Base-by-base conservation (phyloP, 1,140 invertebrate species). In the Dreissena rostriformis region DNA sequence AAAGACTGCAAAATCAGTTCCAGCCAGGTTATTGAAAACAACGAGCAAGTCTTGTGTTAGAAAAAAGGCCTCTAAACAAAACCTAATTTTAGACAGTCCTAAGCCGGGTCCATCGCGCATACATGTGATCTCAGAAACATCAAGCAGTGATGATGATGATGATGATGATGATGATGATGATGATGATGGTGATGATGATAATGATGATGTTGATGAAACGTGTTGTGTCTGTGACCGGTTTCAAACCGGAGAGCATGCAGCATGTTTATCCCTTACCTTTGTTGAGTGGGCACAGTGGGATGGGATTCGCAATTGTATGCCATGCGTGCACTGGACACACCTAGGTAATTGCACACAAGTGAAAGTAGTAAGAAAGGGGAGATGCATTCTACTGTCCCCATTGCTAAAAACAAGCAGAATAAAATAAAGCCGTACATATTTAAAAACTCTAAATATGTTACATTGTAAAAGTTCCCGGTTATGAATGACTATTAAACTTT, bases 291-390 rank as follows among this genome's bases (percentile, higher is more conserved):
- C 2, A 5, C n/a, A 28, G 28, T 75, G 52, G 61, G 53, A 75
- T 26, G 73, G 52, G 1, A 61, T 63, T 11, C 29, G 52, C 11
- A 75, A 75, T 63, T 17, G n/a, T 29, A 63, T 63, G 53, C 22
- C 72, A 15, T 73, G 71, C 24, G 55, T n/a, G 5, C 72, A 75
- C 28, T 75, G 73, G 73, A 29, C 28, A 15, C 73, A 75, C 57
- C 24, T 75, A 57, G 61, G n/a, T 26, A 61, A 75, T 24, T 61
- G 53, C n/a, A 61, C 73, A 24, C 73, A 53, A 63, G 73, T 75
- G 0, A 75, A 57, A 75, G 11, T 75, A 39, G 19, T 63, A 24
- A 75, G 73, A 53, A 5, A 11, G 24, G 24, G 72, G 53, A 17
- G 72, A 74, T 26, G 28, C 55, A 26, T 57, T 74, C 26, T 74